Conservation (phyloP, 2,888 invertebrate genomes). For the Fragum fragum region DNA sequence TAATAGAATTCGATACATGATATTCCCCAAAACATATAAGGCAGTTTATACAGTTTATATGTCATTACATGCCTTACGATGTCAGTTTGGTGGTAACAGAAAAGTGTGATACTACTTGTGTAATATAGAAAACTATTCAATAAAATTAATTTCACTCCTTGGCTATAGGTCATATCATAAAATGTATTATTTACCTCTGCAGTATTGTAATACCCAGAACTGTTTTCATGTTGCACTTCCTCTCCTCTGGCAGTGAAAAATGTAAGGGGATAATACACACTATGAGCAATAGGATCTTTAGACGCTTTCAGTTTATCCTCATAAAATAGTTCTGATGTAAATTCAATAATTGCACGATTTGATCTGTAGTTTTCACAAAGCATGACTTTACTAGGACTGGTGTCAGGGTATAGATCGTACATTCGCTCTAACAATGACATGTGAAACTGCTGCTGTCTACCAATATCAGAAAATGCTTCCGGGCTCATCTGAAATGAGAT, state of each 20-base stretch:
- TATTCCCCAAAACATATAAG: no score
- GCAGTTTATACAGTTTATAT: no score
- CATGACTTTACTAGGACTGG: slow-evolving; percentile 93
- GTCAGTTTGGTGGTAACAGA: no score
- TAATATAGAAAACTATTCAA: no score
- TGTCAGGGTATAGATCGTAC: slow-evolving; percentile 92
- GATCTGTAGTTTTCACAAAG: slow-evolving; percentile 94
- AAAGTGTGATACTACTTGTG: no score
- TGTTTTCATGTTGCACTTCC: slow-evolving; percentile 91
- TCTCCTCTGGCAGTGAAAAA: slow-evolving; percentile 94
- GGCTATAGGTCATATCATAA: no score
- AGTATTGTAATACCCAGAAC: slow-evolving; percentile 94
- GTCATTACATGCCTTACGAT: no score
- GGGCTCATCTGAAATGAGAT: slow-evolving; percentile 90
- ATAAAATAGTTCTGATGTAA: slow-evolving; percentile 94
- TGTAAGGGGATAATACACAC: slow-evolving; percentile 91
- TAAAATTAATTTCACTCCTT: no score
- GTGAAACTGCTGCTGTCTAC: slow-evolving; percentile 85
- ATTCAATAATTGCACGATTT: slow-evolving; percentile 93
- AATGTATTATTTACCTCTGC: slow-evolving; percentile 89
- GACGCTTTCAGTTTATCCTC: slow-evolving; percentile 92
- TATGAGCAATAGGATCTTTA: slow-evolving; percentile 91
- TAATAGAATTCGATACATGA: no score
- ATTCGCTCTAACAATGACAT: slow-evolving; percentile 93
- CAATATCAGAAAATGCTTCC: slow-evolving; percentile 91